These are phyloP conservation scores for Pangasius mekongensis DNA, from an alignment of 2,797 vertebrate genomes.

Conservation along the genomic window DNA sequence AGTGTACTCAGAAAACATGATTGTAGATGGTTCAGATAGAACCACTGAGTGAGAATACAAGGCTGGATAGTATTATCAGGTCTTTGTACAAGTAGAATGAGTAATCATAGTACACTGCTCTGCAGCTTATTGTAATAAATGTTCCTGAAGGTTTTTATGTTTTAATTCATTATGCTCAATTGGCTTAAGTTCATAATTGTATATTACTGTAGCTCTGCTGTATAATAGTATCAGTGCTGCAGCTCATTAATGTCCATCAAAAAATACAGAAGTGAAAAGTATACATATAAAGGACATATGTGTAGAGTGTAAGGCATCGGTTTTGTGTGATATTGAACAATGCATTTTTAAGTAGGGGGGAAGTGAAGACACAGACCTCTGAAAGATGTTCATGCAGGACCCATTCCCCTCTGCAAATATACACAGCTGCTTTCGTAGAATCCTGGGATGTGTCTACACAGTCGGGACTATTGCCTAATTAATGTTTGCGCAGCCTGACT, in stretches of 20 bases:
- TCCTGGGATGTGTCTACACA: conserved; percentile 79
- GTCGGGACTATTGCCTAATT: conserved; percentile 76
- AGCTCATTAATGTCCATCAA: neutral
- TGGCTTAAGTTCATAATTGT: neutral
- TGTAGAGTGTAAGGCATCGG: neutral
- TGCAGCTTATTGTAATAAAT: neutral
- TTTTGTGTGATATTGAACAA: conserved; percentile 23
- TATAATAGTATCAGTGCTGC: neutral
- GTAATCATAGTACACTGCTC: neutral
- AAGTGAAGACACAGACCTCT: conserved; percentile 67
- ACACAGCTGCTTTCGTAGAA: conserved; percentile 81
- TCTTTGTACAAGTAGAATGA: too few species aligned
- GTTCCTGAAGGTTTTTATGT: neutral
- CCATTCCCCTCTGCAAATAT: conserved; percentile 85
- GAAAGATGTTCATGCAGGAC: conserved; percentile 70
- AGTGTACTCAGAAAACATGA: neutral
- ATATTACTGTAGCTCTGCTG: neutral
- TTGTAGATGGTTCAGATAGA: neutral
- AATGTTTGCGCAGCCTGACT: conserved; percentile 84
- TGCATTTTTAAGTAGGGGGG: conserved; percentile 29
- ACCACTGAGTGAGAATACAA: neutral
- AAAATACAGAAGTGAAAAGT: neutral
- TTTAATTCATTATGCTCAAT: neutral
- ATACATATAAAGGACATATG: neutral
- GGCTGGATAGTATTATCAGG: too few species aligned